Base-by-base conservation (phyloP, 1,140 invertebrate genomes). In the Trichoplusia ni region DNA sequence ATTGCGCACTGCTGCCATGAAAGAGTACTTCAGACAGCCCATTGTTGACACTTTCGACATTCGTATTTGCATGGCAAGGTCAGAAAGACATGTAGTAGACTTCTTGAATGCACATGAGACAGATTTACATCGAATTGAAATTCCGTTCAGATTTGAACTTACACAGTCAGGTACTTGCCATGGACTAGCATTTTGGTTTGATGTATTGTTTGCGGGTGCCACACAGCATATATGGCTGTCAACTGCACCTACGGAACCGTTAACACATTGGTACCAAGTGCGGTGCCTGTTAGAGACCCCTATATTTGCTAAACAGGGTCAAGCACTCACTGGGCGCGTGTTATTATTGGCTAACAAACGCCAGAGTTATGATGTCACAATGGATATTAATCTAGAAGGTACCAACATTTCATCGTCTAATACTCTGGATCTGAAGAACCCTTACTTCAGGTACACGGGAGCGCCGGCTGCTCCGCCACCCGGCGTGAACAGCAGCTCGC, bases 181-280 rank as follows among this genome's bases (percentile, higher is more conserved):
- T 83, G 99, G 99, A 5, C 91, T 99, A 60, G 99, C 99, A 13
- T 99, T 99, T 91, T 99, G 99, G 99, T 99, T 99, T 91, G 99
- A 99, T 92, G 99, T 99, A n/a, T 96, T 98, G 44, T 99, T 99
- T 91, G 94, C 97, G 47, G 99, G 99, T 19, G 95, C 94, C 54
- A 94, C 94, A 64, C 95, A 97, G 79, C 95, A 97, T 56, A 95
- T 99, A 47, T 99, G 98, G 98, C 90, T 99, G 2, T 99, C 98
- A n/a, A 99, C 99, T 14, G 95, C 98, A 4, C 99, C 99, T 0
- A 99, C 98, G 11, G 98, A 99, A 84, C 97, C 98, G n/a, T 91
- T 99, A 1, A 99, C 99, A 25, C 99, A 99, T 91, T 99, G 99
- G 99, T 99, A 99, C 91, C 98, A 99, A 94, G 98, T 99, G 6